A percentile compares a stretch with the other conserved stretches of the same genome.
These are phyloP conservation scores for Centruroides sculpturatus DNA, from an alignment of 1,140 invertebrate genomes.

Conservation along the genomic window DNA sequence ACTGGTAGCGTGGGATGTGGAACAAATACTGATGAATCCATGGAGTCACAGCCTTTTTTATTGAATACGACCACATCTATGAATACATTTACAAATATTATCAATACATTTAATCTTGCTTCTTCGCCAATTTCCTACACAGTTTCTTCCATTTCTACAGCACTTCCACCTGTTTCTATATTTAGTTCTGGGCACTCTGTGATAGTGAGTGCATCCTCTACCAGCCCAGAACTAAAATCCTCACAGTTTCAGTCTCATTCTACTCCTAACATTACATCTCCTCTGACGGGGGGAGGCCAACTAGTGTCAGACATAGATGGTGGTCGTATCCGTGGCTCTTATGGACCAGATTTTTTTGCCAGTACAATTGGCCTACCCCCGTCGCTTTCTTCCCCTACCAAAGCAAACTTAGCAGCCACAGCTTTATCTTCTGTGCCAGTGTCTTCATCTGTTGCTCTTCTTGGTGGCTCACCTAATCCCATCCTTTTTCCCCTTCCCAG, in stretches of 20 bases:
- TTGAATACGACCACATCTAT: conserved; percentile 23
- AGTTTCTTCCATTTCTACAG: conserved; percentile 4
- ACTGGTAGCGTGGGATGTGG: no score
- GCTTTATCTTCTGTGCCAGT: neutral
- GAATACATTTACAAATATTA: conserved; percentile 23
- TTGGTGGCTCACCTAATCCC: neutral
- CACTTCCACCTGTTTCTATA: conserved; percentile 7
- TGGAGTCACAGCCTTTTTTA: conserved; percentile 19
- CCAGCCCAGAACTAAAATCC: conserved; percentile 3
- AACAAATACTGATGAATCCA: neutral
- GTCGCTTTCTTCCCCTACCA: conserved; percentile 1
- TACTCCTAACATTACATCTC: neutral
- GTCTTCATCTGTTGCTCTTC: neutral
- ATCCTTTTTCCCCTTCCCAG: neutral
- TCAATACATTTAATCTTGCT: conserved; percentile 19
- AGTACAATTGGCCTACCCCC: conserved; percentile 3
- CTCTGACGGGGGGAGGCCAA: conserved; percentile 5
- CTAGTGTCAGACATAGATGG: conserved; percentile 15
- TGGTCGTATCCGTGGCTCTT: conserved; percentile 16
- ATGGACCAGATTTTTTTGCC: conserved; percentile 2
- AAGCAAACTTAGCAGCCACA: neutral
- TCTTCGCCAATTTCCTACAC: conserved; percentile 4
- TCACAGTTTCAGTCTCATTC: conserved; percentile 2
- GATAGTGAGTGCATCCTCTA: conserved; percentile 7
- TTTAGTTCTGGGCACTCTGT: conserved; percentile 11